phyloP scores from a whole-genome alignment of 1,140 invertebrate genomes.

The Himalopsyche phryganea region DNA sequence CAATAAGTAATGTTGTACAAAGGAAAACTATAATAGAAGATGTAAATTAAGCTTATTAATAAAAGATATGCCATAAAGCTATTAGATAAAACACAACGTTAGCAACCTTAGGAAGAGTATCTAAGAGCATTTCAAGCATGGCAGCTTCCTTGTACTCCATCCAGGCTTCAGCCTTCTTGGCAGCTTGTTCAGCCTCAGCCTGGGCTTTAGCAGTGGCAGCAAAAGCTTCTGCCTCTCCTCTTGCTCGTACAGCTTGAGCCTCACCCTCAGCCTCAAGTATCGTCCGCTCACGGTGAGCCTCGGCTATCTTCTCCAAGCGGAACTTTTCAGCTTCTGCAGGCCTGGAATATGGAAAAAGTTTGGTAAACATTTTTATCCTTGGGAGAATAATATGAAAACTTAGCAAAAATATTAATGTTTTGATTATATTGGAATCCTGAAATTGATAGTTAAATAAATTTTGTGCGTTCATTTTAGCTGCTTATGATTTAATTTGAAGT shows the following conservation, averaged over 20 bases:
- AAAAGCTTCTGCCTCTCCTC: conserved; percentile 80
- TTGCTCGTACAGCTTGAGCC: conserved; percentile 79
- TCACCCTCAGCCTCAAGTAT: conserved; percentile 93
- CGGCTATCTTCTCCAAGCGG: conserved; percentile 87
- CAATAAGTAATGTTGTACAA: too few species aligned
- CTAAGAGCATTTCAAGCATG: conserved; percentile 95
- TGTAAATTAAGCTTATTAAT: too few species aligned
- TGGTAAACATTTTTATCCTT: too few species aligned
- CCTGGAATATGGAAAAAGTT: conserved; percentile 48
- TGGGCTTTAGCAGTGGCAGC: conserved; percentile 91
- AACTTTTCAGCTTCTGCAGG: conserved; percentile 94
- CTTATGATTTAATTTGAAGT: too few species aligned
- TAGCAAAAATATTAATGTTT: too few species aligned
- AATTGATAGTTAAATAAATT: too few species aligned
- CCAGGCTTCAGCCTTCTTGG: conserved; percentile 94
- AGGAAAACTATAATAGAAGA: too few species aligned
- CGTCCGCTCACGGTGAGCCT: conserved; percentile 82
- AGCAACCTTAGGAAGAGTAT: conserved; percentile 88
- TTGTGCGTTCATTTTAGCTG: too few species aligned
- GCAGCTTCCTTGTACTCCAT: conserved; percentile 95
- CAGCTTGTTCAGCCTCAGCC: conserved; percentile 95
- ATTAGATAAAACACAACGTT: too few species aligned
- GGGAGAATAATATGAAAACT: too few species aligned
- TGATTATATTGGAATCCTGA: too few species aligned
- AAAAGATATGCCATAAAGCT: too few species aligned